A percentile compares a stretch with the other conserved stretches of the same genome.
These are phyloP conservation scores for Trematocara marginatum DNA, from an alignment of 2,113 vertebrate genomes.

Conservation along the genomic window DNA sequence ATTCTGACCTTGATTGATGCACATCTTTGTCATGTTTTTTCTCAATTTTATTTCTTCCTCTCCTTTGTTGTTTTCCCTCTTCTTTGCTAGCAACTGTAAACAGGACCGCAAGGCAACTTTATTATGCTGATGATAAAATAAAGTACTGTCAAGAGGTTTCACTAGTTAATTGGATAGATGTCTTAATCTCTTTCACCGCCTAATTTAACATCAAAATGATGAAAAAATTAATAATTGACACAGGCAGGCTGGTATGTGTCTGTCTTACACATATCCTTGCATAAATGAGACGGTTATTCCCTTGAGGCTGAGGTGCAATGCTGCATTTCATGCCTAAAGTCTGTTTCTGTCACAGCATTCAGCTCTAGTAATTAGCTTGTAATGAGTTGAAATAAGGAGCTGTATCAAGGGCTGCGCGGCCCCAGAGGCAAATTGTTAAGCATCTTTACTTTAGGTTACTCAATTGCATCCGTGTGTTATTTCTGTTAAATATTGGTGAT, in stretches of 20 bases:
- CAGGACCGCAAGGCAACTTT: not conserved
- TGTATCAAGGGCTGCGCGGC: not conserved
- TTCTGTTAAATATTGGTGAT: not conserved
- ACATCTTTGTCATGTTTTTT: not conserved
- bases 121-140: conserved; percentile 5
- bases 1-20: not conserved
- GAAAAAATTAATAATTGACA: conserved; percentile 19
- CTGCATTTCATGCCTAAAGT: conserved; percentile 44
- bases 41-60: not conserved
- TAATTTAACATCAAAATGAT: conserved; percentile 48
- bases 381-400: conserved; percentile 33
- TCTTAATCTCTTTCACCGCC: conserved; percentile 22
- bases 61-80: not conserved
- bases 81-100: not conserved
- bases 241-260: conserved; percentile 15
- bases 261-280: not conserved
- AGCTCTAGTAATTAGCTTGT: conserved; percentile 44
- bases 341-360: conserved; percentile 26
- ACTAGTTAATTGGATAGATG: conserved; percentile 31
- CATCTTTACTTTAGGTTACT: not conserved
- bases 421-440: conserved; percentile 7
- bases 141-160: conserved; percentile 27
- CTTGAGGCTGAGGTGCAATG: conserved; percentile 13
- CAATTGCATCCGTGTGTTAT: conserved; percentile 7
- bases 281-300: conserved; percentile 18